phyloP scores from a whole-genome alignment of 2,888 invertebrate species.

The Isotomurus palustris region DNA sequence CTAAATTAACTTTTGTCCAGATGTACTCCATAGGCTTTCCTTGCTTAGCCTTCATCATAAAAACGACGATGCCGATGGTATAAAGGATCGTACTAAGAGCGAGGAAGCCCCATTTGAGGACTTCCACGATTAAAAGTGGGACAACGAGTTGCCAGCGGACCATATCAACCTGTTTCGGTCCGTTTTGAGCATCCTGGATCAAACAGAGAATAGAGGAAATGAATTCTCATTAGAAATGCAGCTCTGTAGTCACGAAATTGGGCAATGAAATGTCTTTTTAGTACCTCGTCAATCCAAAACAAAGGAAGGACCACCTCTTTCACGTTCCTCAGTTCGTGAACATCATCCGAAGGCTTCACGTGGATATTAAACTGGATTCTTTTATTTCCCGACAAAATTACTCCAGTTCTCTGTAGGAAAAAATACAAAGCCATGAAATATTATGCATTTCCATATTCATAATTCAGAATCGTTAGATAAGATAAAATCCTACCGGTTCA shows the following conservation, averaged over 20 bases:
- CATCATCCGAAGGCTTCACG: slow-evolving; percentile 15
- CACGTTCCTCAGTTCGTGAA: slow-evolving; percentile 17
- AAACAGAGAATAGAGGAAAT: background rate
- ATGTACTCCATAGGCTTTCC: slow-evolving; percentile 12
- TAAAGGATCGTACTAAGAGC: slow-evolving; percentile 22
- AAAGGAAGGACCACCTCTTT: slow-evolving; percentile 27
- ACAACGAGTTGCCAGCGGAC: slow-evolving; percentile 17
- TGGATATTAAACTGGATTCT: slow-evolving; percentile 32
- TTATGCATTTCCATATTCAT: background rate
- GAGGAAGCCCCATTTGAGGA: slow-evolving; percentile 26
- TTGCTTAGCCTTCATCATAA: slow-evolving; percentile 18
- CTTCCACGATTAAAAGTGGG: slow-evolving; percentile 21
- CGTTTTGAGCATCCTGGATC: slow-evolving; percentile 18
- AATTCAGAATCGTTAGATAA: background rate
- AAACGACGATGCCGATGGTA: slow-evolving; percentile 19
- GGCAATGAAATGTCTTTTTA: background rate
- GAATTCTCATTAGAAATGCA: background rate
- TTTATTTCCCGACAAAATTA: slow-evolving; percentile 16
- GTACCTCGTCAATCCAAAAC: slow-evolving; percentile 35
- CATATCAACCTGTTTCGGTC: slow-evolving; percentile 10
- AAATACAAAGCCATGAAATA: slow-evolving; percentile 4
- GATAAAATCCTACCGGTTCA: slow-evolving; percentile 30
- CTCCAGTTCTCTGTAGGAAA: slow-evolving; percentile 26
- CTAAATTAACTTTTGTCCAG: background rate
- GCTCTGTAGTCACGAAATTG: background rate